phyloP scores from a whole-genome alignment of 2,888 invertebrate genomes.

The Melikaiella ostensackeni region DNA sequence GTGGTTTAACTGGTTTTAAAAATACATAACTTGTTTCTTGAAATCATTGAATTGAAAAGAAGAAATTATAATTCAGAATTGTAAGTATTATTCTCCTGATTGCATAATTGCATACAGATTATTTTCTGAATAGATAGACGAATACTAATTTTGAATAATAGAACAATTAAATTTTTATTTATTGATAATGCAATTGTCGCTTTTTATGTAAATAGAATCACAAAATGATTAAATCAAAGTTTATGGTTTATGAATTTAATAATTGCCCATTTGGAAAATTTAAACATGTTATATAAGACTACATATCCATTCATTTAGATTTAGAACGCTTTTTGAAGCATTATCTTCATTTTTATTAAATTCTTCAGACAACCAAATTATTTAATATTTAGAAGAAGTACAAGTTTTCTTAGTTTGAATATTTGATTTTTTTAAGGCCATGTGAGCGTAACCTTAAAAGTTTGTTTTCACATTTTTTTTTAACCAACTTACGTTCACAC shows the following conservation, averaged over 20 bases:
- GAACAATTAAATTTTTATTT: not conserved
- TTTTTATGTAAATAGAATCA: not conserved
- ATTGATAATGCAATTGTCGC: not conserved
- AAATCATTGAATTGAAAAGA: not conserved
- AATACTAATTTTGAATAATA: not conserved
- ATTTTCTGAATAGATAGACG: not conserved
- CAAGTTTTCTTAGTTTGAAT: too few species aligned
- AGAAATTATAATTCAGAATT: not conserved
- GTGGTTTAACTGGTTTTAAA: not conserved
- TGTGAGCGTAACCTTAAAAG: too few species aligned
- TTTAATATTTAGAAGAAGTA: too few species aligned
- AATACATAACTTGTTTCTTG: not conserved
- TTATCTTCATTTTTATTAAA: too few species aligned
- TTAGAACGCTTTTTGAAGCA: too few species aligned
- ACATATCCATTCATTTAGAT: too few species aligned
- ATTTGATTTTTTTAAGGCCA: too few species aligned
- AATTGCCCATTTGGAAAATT: not conserved
- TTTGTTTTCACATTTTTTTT: too few species aligned
- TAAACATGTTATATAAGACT: not conserved
- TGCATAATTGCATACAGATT: not conserved
- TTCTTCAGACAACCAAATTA: too few species aligned
- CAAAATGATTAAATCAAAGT: too few species aligned
- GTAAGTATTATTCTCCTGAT: not conserved
- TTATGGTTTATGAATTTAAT: not conserved
- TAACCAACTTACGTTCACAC: too few species aligned